phyloP scores from a whole-genome alignment of 2,113 vertebrate genomes.

The Pholis gunnellus region DNA sequence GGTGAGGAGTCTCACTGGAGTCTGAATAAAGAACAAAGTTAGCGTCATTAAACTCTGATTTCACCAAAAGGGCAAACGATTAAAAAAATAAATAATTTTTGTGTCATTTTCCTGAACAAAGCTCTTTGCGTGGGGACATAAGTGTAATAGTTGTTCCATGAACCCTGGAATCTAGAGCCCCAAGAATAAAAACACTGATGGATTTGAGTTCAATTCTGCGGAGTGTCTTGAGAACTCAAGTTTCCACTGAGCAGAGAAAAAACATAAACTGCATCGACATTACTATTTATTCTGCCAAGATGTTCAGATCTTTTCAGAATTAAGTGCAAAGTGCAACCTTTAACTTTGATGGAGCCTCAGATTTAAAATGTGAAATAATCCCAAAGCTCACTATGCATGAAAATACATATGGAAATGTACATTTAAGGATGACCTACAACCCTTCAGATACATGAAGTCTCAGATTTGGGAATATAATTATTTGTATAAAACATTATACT shows the following conservation, averaged over 20 bases:
- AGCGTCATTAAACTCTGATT: background rate
- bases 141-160: background rate
- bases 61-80: background rate
- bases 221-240: background rate
- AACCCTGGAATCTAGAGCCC: background rate
- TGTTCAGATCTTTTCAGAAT: background rate
- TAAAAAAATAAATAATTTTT: background rate
- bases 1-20: background rate
- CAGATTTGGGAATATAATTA: background rate
- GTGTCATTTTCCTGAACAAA: background rate
- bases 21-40: slow-evolving; percentile 35
- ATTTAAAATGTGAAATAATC: background rate
- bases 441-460: background rate
- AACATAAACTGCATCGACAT: background rate
- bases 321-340: background rate
- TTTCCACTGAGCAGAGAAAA: background rate
- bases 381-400: background rate
- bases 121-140: background rate
- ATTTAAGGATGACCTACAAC: background rate
- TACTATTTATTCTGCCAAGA: background rate
- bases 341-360: background rate
- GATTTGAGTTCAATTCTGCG: background rate
- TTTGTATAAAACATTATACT: background rate
- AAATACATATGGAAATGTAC: background rate
- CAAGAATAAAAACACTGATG: background rate